phyloP scores from a whole-genome alignment of 2,888 invertebrate species.

The Nasonovia ribisnigri region DNA sequence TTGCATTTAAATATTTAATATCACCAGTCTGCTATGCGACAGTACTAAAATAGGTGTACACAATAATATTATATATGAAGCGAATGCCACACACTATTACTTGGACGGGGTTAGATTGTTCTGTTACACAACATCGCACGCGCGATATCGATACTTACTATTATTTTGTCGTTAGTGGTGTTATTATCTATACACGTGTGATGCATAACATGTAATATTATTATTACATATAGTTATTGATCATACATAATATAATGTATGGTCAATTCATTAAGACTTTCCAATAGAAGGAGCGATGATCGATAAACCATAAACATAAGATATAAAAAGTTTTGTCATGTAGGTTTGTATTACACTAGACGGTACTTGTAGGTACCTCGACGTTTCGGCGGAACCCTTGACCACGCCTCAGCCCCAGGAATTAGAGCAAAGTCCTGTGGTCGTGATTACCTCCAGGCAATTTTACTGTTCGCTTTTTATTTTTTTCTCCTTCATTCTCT shows the following conservation, averaged over 20 bases:
- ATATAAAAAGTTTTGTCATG: conserved; percentile 4
- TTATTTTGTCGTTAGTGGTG: neutral
- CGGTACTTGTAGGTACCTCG: neutral
- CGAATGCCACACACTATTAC: neutral
- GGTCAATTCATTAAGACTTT: conserved; percentile 27
- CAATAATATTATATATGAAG: neutral
- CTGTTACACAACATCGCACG: conserved; percentile 11
- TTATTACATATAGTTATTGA: neutral
- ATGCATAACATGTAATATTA: neutral
- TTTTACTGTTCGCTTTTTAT: conserved; percentile 1
- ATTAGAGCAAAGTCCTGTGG: conserved; percentile 57
- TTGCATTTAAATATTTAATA: neutral
- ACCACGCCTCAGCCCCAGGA: conserved; percentile 63
- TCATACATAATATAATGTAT: neutral
- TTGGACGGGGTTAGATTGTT: neutral
- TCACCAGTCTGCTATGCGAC: neutral
- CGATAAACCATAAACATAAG: conserved; percentile 44
- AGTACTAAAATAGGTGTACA: neutral
- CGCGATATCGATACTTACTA: neutral
- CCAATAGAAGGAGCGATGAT: neutral
- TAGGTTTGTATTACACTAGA: neutral
- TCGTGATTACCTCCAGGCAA: conserved; percentile 56
- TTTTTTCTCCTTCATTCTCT: conserved; percentile 38
- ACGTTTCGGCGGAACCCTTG: conserved; percentile 57
- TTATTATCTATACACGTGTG: neutral